Conservation (phyloP, 2,797 vertebrate genomes). For the Ptychadena robeensis region DNA sequence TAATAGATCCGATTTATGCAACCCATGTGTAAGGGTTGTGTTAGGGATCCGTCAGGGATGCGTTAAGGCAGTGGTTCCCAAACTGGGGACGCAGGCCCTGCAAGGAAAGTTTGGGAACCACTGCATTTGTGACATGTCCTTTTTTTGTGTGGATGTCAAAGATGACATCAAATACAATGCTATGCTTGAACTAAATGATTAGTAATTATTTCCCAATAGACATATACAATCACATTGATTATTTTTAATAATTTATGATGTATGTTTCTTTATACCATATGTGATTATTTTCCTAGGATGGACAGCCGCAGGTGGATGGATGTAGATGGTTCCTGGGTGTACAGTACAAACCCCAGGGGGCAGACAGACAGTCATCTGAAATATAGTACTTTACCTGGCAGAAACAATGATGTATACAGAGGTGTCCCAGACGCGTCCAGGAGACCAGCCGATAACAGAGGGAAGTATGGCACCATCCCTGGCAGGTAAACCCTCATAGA, state of each 20-base stretch:
- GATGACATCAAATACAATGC: no score
- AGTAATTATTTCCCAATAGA: no score
- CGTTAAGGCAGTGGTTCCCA: no score
- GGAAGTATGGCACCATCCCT: slow-evolving; percentile 51
- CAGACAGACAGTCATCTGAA: slow-evolving; percentile 6
- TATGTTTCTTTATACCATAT: not conserved
- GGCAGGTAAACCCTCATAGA: slow-evolving; percentile 27
- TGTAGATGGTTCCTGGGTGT: slow-evolving; percentile 44
- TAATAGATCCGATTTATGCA: no score
- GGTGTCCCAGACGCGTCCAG: slow-evolving; percentile 3
- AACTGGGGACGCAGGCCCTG: no score
- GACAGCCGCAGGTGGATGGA: slow-evolving; percentile 42
- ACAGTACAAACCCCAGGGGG: slow-evolving; percentile 26
- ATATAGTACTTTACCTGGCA: slow-evolving; percentile 48
- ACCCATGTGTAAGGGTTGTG: no score
- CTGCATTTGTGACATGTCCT: no score
- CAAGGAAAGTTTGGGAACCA: no score
- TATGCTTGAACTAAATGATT: no score
- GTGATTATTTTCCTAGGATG: slow-evolving; percentile 16
- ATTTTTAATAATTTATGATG: not conserved
- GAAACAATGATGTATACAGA: slow-evolving; percentile 22
- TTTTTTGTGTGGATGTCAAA: no score
- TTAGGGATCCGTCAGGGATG: no score
- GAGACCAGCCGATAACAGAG: slow-evolving; percentile 31
- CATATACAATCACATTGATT: no score